phyloP scores from a whole-genome alignment of 2,888 invertebrate genomes.

The Pyralis farinalis region DNA sequence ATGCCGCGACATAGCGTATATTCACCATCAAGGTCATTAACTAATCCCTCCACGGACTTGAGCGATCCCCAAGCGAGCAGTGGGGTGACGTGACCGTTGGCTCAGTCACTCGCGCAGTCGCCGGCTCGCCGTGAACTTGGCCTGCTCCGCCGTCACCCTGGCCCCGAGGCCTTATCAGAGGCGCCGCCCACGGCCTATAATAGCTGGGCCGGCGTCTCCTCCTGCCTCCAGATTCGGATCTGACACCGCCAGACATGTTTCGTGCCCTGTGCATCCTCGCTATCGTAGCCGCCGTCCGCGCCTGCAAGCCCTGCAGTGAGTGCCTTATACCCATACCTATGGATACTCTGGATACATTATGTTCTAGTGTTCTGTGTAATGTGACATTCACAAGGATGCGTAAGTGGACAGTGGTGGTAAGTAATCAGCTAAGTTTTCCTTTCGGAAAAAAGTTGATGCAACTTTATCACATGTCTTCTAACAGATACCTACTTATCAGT shows the following conservation, averaged over 20 bases:
- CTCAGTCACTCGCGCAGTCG: conserved; percentile 58
- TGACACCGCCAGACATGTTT: conserved; percentile 73
- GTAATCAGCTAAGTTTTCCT: conserved; percentile 1
- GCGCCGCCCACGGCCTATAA: conserved; percentile 78
- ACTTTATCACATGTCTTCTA: not conserved
- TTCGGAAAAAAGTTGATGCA: conserved; percentile 3
- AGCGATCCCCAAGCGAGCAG: conserved; percentile 23
- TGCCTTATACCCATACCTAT: conserved; percentile 26
- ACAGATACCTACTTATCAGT: not conserved
- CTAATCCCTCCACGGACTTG: conserved; percentile 38
- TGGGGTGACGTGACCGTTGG: conserved; percentile 31
- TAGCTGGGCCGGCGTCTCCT: conserved; percentile 75
- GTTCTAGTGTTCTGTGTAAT: not conserved
- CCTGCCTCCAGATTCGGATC: conserved; percentile 63
- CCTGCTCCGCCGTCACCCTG: conserved; percentile 66
- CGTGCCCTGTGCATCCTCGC: conserved; percentile 64
- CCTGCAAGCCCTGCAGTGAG: conserved; percentile 77
- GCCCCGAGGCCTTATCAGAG: conserved; percentile 72
- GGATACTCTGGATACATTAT: not conserved
- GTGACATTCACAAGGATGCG: not conserved
- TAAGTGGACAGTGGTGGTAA: conserved; percentile 3
- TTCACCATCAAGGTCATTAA: conserved; percentile 50
- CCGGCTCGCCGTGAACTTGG: conserved; percentile 77
- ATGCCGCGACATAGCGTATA: not conserved
- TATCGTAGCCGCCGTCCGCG: conserved; percentile 49